Evolutionary conservation across 37 sponge, comb jelly and placozoan genomes (phyloP).

Genomic region (Hexactinellida sp.): DNA sequence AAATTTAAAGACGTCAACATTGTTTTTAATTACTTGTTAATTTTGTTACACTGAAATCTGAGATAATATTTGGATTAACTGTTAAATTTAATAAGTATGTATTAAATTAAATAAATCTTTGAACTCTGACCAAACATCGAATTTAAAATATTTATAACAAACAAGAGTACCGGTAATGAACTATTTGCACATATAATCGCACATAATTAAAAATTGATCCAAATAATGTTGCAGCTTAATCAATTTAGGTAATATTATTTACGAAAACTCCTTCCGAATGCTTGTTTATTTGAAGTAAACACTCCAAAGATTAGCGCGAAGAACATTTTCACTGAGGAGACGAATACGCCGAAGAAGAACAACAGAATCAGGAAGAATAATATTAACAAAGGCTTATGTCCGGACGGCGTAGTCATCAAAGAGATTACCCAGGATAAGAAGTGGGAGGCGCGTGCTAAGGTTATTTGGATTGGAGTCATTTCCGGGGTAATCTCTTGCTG

Average conservation of each 20-base stretch:
- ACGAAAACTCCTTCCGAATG: neutral
- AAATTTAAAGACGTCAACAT: too few relatives aligned
- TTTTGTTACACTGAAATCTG: too few relatives aligned
- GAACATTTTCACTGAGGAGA: neutral
- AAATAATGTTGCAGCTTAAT: too few relatives aligned
- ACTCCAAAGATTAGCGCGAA: neutral
- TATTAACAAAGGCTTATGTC: neutral
- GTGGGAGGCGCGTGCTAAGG: neutral
- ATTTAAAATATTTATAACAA: too few relatives aligned
- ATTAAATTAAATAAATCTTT: too few relatives aligned
- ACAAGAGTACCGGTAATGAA: too few relatives aligned
- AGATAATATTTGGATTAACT: too few relatives aligned
- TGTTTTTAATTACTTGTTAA: too few relatives aligned
- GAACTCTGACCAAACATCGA: too few relatives aligned
- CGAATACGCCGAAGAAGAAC: neutral
- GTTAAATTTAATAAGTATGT: too few relatives aligned
- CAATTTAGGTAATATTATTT: neutral
- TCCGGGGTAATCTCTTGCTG: neutral
- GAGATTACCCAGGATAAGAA: neutral
- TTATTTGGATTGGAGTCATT: neutral
- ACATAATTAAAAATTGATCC: too few relatives aligned
- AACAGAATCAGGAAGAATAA: neutral
- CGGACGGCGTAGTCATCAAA: neutral
- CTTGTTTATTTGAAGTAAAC: neutral
- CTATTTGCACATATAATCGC: too few relatives aligned